Percentiles rank a stretch among this genome's conserved stretches.
These are phyloP conservation scores for Yponomeuta cagnagella DNA, from an alignment of 2,888 invertebrate species.

Conservation along the genomic window DNA sequence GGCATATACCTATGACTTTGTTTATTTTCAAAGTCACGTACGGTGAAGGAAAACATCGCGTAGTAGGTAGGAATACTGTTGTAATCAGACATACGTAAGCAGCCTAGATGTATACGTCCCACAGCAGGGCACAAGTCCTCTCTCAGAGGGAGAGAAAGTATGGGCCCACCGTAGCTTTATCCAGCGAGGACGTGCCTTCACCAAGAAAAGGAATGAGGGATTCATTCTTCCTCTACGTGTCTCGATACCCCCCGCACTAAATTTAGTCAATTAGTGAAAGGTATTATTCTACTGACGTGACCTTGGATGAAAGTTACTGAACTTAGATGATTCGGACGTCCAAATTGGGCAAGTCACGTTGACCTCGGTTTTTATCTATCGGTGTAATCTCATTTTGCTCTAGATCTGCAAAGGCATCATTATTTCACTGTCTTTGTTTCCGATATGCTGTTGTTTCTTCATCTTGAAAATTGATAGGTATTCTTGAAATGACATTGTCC, in stretches of 20 bases:
- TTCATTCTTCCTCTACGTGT: too few species aligned
- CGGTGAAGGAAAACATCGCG: too few species aligned
- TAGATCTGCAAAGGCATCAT: constrained; percentile 6
- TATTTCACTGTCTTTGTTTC: not conserved
- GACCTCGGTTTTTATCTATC: constrained; percentile 8
- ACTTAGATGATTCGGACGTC: not conserved
- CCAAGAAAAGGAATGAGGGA: too few species aligned
- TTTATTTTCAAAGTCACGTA: too few species aligned
- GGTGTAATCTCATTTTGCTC: constrained; percentile 7
- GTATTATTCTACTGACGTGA: not conserved
- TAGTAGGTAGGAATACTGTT: too few species aligned
- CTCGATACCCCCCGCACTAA: not conserved
- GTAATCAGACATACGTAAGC: too few species aligned
- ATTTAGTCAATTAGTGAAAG: not conserved
- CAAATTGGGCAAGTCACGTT: constrained; percentile 4
- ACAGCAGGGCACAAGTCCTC: too few species aligned
- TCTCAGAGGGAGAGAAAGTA: too few species aligned
- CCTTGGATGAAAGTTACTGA: constrained; percentile 8
- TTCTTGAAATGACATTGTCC: not conserved
- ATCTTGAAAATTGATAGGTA: not conserved
- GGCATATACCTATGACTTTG: too few species aligned
- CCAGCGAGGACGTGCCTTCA: too few species aligned
- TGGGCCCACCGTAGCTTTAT: too few species aligned
- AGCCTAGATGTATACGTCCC: too few species aligned
- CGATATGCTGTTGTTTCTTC: not conserved